Conservation (phyloP, 1,140 invertebrate genomes). For the Linepithema humile region DNA sequence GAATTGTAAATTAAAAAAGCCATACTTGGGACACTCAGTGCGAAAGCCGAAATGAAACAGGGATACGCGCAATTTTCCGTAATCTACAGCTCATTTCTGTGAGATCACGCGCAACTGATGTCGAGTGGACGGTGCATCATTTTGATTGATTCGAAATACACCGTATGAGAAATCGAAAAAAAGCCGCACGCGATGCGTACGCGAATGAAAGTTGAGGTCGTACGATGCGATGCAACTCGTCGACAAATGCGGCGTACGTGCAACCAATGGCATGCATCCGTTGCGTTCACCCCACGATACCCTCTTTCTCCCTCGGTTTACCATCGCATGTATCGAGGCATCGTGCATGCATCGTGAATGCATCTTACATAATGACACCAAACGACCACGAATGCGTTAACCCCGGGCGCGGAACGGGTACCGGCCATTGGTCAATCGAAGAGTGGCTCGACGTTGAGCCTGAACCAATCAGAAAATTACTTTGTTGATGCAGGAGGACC, state of each 20-base stretch:
- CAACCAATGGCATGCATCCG: neutral
- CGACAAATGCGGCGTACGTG: neutral
- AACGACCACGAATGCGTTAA: slow-evolving; percentile 51
- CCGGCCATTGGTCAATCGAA: slow-evolving; percentile 16
- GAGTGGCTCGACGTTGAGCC: neutral
- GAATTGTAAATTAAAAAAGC: neutral
- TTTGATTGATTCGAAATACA: neutral
- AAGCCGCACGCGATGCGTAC: neutral
- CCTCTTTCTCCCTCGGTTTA: neutral
- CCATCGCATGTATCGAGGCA: neutral
- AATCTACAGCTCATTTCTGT: slow-evolving; percentile 6
- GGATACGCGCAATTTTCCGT: neutral
- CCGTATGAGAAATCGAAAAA: neutral
- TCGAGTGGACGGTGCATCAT: neutral
- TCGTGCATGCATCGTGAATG: slow-evolving; percentile 25
- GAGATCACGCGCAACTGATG: neutral
- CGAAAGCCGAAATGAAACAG: neutral
- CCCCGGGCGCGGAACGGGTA: slow-evolving; percentile 13
- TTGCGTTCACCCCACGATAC: neutral
- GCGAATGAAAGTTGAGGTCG: neutral
- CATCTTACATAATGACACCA: slow-evolving; percentile 57
- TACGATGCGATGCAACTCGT: neutral
- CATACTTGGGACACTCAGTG: neutral
- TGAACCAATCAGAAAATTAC: slow-evolving; percentile 38
- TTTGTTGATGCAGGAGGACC: slow-evolving; percentile 9